Conservation (phyloP, 2,888 invertebrate genomes). For the Caenorhabditis panamensis region DNA sequence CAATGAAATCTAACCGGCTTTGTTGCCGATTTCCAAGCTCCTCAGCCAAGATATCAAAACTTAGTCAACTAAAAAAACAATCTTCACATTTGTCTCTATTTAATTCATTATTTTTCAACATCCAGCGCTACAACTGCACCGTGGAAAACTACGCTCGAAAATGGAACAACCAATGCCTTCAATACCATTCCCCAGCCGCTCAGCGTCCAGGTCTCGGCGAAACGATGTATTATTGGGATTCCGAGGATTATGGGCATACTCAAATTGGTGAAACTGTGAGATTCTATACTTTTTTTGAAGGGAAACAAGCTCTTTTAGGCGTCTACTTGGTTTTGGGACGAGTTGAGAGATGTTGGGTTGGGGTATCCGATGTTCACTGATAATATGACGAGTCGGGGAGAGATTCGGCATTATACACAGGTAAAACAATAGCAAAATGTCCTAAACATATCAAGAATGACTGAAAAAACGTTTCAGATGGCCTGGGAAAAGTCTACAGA, state of each 20-base stretch:
- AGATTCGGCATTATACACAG: constrained; percentile 66
- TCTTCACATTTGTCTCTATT: no score
- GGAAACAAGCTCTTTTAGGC: constrained; percentile 25
- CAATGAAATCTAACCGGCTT: no score
- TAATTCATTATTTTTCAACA: not conserved
- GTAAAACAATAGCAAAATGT: not conserved
- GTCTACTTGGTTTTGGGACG: constrained; percentile 65
- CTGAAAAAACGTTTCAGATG: no score
- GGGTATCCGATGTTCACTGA: no score
- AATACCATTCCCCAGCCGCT: constrained; percentile 53
- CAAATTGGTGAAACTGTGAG: constrained; percentile 42
- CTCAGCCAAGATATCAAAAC: no score
- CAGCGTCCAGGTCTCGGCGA: constrained; percentile 58
- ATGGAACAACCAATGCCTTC: constrained; percentile 61
- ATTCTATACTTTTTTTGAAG: not conserved
- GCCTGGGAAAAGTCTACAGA: constrained; percentile 65
- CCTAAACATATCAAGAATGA: no score
- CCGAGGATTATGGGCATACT: constrained; percentile 24
- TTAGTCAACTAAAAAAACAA: no score
- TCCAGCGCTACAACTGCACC: constrained; percentile 53
- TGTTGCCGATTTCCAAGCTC: no score
- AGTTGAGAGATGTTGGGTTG: constrained; percentile 68
- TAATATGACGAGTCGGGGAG: constrained; percentile 40
- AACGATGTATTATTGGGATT: constrained; percentile 60
- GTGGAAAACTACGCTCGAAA: constrained; percentile 61